Base-by-base conservation (phyloP, 2,797 vertebrate species). In the Antennarius maculatus region DNA sequence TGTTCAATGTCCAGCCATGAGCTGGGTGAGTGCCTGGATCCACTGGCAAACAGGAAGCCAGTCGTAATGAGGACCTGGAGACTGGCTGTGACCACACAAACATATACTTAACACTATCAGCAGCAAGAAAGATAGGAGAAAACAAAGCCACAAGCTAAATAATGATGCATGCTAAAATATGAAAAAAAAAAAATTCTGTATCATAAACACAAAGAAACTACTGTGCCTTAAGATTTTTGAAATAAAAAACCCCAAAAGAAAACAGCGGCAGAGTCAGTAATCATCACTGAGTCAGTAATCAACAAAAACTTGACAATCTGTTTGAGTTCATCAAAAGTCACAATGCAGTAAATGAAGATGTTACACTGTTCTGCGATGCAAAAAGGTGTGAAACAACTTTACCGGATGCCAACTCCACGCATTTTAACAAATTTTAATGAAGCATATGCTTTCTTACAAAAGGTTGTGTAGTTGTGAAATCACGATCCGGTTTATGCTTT, bases 391-490 rank as follows among this genome's bases (percentile, higher is more conserved):
- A 85, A 76, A 81, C 65, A 57, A 76, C 80, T 77, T 85, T 76
- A 73, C 59, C 53, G 75, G 71, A 76, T 76, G 71, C 48, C 79
- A 66, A 61, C 82, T 64, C 68, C 68, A 17, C 70, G 55, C 77
- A 82, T 81, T 77, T 79, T 86, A 81, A 90, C 91, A 90, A 74
- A 77, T 92, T 92, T 93, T 93, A 94, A 94, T 92, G 83, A 92
- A 89, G 83, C 92, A 89, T 91, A 91, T 93, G 92, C 86, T 88
- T 81, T 76, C 77, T 81, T 71, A 71, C 77, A 69, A 82, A 84
- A 83, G 61, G 59, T 60, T 34, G 68, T 49, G 62, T 68, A 69
- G 31, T 55, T 43, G 77, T 81, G 43, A 67, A 68, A 79, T 66
- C 65, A 50, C 52, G 80, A 84, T 84, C 84, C 84, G 84, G 77